Evolutionary conservation across 1,140 invertebrate genomes (phyloP), one percentile per base, ranked within the genome.

Genomic region (Dendrolimus punctatus): DNA sequence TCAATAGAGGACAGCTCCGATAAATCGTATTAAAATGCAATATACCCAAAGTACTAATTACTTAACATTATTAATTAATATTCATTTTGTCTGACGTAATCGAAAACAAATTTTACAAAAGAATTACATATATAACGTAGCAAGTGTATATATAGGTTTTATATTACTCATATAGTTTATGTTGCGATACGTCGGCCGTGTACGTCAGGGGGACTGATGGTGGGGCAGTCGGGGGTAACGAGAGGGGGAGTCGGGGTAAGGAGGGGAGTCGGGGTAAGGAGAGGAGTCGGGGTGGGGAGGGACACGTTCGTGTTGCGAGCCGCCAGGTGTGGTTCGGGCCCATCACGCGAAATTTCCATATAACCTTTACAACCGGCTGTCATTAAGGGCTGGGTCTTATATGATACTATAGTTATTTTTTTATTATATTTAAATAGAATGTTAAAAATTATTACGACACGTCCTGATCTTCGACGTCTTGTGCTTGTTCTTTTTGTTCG

Each of bases 391-490:
- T 74, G 80, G 77, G 61, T 75, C 72, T 80, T 76, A 77, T 68
- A 74, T 73, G 73, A 72, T 79, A 80, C 74, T 83, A 83, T 83
- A 82, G 73, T 82, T 74, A 82, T 78, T 74, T 71, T 64, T 73
- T 82, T 79, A 81, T 78, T 71, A 74, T 76, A 82, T 76, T 74
- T 72, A 71, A 71, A 73, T 68, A 73, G 66, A 68, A 65, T 58
- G 65, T 59, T 68, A 57, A 64, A 68, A 60, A 59, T 61, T 71
- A 90, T 96, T 95, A 96, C 92, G 94, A 95, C 86, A 95, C 95
- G 88, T 96, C 95, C 89, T 97, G 95, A 87, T 96, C 95, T 88
- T 98, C 96, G 73, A 93, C 94, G 87, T 97, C 95, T 87, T 96
- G 95, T 76, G 95, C 90, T 85, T 94, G 91, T 85, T 95, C 94